These are phyloP conservation scores for Gonioctena quinquepunctata DNA, from an alignment of 1,140 invertebrate genomes.

Conservation along the genomic window DNA sequence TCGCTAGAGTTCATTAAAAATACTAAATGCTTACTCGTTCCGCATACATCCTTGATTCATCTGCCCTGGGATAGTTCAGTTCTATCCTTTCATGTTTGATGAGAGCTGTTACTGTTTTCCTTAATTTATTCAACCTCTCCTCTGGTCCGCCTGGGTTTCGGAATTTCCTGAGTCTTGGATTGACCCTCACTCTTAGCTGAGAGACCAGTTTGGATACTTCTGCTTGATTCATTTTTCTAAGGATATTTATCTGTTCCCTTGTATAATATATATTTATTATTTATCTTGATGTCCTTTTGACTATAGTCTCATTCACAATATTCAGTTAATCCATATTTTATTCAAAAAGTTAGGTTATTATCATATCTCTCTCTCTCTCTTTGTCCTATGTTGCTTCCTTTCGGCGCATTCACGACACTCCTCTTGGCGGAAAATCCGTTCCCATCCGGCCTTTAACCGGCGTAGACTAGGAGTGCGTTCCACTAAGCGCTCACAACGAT, in stretches of 20 bases:
- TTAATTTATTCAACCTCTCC: constrained; percentile 75
- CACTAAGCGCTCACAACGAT: too few species aligned
- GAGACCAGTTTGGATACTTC: constrained; percentile 74
- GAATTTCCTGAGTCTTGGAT: constrained; percentile 65
- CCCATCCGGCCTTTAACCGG: too few species aligned
- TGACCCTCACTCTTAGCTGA: constrained; percentile 69
- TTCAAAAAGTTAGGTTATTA: too few species aligned
- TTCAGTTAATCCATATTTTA: not conserved
- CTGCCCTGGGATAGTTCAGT: constrained; percentile 71
- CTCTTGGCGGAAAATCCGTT: too few species aligned
- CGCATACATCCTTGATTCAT: constrained; percentile 87
- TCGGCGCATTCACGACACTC: too few species aligned
- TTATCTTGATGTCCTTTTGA: too few species aligned
- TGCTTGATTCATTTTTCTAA: constrained; percentile 72
- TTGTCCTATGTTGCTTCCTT: too few species aligned
- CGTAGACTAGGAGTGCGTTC: too few species aligned
- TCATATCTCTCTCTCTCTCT: too few species aligned
- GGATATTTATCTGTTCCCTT: too few species aligned
- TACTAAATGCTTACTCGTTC: constrained; percentile 78
- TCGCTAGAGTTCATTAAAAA: too few species aligned
- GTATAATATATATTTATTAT: not conserved
- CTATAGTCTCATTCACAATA: not conserved
- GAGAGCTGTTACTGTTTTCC: constrained; percentile 81
- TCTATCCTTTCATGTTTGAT: constrained; percentile 90
- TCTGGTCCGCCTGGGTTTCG: constrained; percentile 70